Evolutionary conservation across 2,797 vertebrate genomes (phyloP), one percentile per base, ranked within the genome.

Genomic region (Hoplostethus mediterraneus): DNA sequence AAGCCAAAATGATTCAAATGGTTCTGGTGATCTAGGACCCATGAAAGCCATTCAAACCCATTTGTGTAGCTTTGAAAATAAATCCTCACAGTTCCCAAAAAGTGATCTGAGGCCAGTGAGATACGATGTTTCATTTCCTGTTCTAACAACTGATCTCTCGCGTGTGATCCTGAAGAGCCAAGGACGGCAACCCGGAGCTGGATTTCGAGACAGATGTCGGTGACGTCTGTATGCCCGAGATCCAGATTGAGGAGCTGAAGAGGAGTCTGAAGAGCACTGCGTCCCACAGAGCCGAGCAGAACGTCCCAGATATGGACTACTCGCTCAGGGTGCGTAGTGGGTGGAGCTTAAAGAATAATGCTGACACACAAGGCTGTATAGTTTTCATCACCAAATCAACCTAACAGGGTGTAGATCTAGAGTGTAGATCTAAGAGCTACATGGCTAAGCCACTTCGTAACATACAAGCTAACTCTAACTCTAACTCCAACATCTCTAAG

Each of bases 151-250:
- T 2, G 6, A 17, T 61, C 33, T 25, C 31, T 53, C 51, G 72
- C 28, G 1, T 49, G 11, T 67, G 40, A 36, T 47, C 71, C 69
- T 79, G 25, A 84, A 96, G 96, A 90, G 93, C 93, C 84, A 95
- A 94, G 87, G 95, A 96, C 49, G 93, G 91, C 53, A 95, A 95
- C 47, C 89, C 89, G 0, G 95, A 97, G 78, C 93, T 97, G 47
- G 96, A 97, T 84, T 97, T 96, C 84, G 92, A 94, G 66, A 91
- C 81, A 0, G 95, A 96, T 66, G 8, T 44, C 1, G 90, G 77
- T 40, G 95, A 96, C 81, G 90, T 95, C 80, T 86, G 92, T 33
- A 89, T 96, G 73, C 95, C 95, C 5, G 92, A 94, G 77, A 92
- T 96, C 75, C 74, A 84, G 54, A 87, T 85, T 4, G 93, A 94